These are phyloP conservation scores for Fulmarus glacialis DNA, from an alignment of 2,113 vertebrate genomes.

Conservation along the genomic window DNA sequence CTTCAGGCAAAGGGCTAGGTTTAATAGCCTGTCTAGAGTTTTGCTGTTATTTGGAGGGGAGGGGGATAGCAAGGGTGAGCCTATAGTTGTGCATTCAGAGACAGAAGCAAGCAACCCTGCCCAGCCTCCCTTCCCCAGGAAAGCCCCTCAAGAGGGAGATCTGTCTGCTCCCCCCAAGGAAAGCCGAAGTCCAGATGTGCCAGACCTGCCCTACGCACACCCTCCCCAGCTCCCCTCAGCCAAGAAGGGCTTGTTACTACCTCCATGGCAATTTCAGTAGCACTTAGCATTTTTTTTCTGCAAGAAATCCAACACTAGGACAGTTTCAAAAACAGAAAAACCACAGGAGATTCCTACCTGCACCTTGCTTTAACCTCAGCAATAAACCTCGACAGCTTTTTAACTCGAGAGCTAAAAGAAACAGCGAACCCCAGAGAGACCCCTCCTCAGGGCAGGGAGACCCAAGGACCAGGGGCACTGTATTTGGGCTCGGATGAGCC, in stretches of 20 bases:
- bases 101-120: not conserved
- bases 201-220: not conserved
- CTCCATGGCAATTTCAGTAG: not conserved
- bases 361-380: not conserved
- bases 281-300: rapidly evolving
- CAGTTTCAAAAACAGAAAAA: not conserved
- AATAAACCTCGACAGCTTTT: not conserved
- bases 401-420: not conserved
- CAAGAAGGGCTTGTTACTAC: not conserved
- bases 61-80: rapidly evolving
- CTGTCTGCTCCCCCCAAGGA: not conserved
- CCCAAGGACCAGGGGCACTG: rapidly evolving
- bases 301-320: not conserved
- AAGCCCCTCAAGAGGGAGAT: not conserved
- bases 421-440: not conserved
- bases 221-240: not conserved
- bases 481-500: not conserved
- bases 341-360: not conserved
- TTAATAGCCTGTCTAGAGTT: too few species aligned
- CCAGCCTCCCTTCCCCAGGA: not conserved
- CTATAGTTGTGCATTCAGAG: rapidly evolving
- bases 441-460: not conserved
- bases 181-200: not conserved
- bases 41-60: not conserved
- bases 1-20: not conserved